Evolutionary conservation across 2,797 vertebrate genomes (phyloP).

Genomic region (Trachurus trachurus): DNA sequence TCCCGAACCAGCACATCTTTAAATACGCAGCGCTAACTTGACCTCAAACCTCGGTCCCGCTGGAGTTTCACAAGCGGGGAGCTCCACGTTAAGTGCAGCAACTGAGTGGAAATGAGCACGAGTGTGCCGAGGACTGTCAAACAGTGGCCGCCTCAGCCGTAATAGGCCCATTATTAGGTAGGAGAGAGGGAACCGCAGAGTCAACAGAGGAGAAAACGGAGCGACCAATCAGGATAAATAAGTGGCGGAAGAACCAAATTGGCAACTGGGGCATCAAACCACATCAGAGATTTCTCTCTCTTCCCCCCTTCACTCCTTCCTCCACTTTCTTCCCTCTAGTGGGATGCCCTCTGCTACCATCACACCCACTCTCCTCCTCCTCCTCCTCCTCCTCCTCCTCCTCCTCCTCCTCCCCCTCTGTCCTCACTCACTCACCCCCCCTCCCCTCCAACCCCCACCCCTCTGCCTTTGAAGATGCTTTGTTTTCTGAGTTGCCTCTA

Average conservation of each 20-base stretch:
- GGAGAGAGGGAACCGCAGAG: constrained; percentile 54
- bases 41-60: constrained; percentile 34
- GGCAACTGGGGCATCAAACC: constrained; percentile 81
- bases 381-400: constrained; percentile 8
- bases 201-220: constrained; percentile 68
- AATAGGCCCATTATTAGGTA: constrained; percentile 77
- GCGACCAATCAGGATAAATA: constrained; percentile 75
- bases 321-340: constrained; percentile 43
- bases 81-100: constrained; percentile 23
- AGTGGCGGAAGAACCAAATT: constrained; percentile 77
- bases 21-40: constrained; percentile 16
- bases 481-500: constrained; percentile 73
- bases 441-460: neutral
- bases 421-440: neutral
- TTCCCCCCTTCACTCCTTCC: constrained; percentile 5
- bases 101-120: constrained; percentile 43
- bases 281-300: constrained; percentile 54
- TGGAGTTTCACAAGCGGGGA: constrained; percentile 30
- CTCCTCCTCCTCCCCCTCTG: constrained; percentile 5
- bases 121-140: constrained; percentile 65
- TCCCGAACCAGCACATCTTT: constrained; percentile 1
- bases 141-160: constrained; percentile 62
- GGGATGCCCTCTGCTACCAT: constrained; percentile 42
- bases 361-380: constrained; percentile 27
- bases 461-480: constrained; percentile 78